These are phyloP conservation scores for Gallinago undulata DNA, from an alignment of 2,113 vertebrate species.

Conservation along the genomic window DNA sequence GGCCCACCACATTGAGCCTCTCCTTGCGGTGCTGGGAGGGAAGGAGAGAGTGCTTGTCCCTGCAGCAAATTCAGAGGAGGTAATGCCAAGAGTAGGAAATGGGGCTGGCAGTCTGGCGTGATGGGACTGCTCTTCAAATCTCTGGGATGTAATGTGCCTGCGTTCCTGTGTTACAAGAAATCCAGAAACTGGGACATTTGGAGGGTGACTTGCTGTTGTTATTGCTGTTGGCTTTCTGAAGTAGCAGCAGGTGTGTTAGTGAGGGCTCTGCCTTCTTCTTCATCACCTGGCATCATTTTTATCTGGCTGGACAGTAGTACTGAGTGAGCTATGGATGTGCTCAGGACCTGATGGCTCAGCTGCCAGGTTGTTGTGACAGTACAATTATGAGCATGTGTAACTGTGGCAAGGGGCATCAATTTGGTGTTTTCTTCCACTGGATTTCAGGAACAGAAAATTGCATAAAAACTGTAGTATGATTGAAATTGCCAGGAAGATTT, in stretches of 20 bases:
- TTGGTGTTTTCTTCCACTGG: not conserved
- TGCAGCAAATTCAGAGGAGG: not conserved
- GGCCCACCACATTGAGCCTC: not conserved
- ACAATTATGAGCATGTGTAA: not conserved
- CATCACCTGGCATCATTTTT: not conserved
- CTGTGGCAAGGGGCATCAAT: not conserved
- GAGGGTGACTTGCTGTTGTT: not conserved
- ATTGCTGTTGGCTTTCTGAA: not conserved
- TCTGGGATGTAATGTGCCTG: not conserved
- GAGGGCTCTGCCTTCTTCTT: not conserved
- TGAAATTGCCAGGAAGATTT: constrained; percentile 29
- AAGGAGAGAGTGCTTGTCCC: not conserved
- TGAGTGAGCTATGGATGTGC: constrained; percentile 2
- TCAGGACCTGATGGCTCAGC: not conserved
- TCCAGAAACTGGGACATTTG: not conserved
- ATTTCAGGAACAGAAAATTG: constrained; percentile 32
- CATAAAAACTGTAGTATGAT: not conserved
- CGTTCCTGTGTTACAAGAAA: not conserved
- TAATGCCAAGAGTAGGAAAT: accelerated
- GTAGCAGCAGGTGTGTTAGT: not conserved
- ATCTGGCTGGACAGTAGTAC: not conserved
- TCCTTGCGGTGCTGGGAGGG: not conserved
- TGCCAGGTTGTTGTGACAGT: constrained; percentile 38
- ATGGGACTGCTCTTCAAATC: not conserved
- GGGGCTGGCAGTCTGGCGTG: not conserved